Conservation (phyloP, 2,888 invertebrate genomes). For the Dryomyza anilis region DNA sequence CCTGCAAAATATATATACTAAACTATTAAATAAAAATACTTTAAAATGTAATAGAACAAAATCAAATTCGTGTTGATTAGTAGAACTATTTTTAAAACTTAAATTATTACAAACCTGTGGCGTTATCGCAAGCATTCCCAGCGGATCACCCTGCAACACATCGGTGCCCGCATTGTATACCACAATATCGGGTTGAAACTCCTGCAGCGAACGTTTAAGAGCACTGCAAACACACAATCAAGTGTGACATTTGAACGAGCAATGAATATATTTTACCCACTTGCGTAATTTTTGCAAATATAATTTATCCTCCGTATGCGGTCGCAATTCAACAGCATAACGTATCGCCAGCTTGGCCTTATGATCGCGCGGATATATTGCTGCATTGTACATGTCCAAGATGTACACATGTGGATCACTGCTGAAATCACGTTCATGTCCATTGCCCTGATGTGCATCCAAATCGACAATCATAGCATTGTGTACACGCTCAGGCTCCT, state of each 20-base stretch:
- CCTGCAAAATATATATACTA: slow-evolving; percentile 64
- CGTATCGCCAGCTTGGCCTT: slow-evolving; percentile 75
- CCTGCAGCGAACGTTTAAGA: slow-evolving; percentile 69
- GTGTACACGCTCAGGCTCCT: slow-evolving; percentile 64
- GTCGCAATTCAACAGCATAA: slow-evolving; percentile 70
- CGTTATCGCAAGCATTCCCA: slow-evolving; percentile 75
- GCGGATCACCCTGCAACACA: slow-evolving; percentile 75
- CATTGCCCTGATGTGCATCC: slow-evolving; percentile 94
- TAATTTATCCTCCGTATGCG: slow-evolving; percentile 69
- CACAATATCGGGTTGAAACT: slow-evolving; percentile 79
- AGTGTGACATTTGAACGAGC: not conserved
- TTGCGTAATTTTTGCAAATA: slow-evolving; percentile 71
- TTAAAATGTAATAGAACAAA: not conserved
- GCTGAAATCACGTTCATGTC: slow-evolving; percentile 82
- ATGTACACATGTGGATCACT: slow-evolving; percentile 77
- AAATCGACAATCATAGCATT: slow-evolving; percentile 87
- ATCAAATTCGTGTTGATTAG: not conserved
- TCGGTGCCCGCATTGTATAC: slow-evolving; percentile 96
- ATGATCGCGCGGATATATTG: slow-evolving; percentile 80
- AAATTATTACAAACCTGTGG: slow-evolving; percentile 66
- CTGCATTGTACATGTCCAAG: slow-evolving; percentile 82
- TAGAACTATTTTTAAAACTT: too few species aligned
- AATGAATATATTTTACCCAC: slow-evolving; percentile 60
- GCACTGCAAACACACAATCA: slow-evolving; percentile 63
- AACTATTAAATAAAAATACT: not conserved